Evolutionary conservation across 1,140 invertebrate genomes (phyloP).

Genomic region (Papilio polyxenes): DNA sequence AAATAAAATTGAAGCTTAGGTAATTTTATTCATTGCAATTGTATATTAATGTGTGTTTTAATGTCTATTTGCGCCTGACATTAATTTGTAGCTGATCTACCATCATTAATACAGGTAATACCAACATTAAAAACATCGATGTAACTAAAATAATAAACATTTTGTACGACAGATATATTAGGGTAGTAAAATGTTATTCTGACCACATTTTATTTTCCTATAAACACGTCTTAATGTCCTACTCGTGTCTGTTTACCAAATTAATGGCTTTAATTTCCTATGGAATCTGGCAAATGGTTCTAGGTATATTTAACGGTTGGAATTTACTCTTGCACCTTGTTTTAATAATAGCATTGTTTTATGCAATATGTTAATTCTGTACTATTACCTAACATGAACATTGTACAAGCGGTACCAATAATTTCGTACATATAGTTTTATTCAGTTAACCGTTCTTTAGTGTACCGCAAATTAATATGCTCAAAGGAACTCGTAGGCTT

Average conservation of each 20-base stretch:
- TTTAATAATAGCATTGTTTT: constrained; percentile 2
- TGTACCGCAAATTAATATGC: constrained; percentile 1
- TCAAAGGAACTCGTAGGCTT: constrained; percentile 10
- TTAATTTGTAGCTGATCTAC: not conserved
- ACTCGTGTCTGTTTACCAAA: constrained; percentile 23
- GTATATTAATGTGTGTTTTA: not conserved
- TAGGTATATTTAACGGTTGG: not conserved
- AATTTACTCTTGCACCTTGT: constrained; percentile 16
- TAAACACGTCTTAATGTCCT: constrained; percentile 18
- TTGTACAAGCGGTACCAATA: constrained; percentile 1
- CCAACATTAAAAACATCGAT: not conserved
- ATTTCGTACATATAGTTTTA: not conserved
- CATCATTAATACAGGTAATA: not conserved
- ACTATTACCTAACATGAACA: not conserved
- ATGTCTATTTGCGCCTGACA: not conserved
- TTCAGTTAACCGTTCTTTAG: not conserved
- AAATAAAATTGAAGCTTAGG: not conserved
- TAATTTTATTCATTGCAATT: not conserved
- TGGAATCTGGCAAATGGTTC: constrained; percentile 8
- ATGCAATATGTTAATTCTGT: no score
- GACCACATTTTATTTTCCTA: constrained; percentile 25
- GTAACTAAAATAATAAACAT: constrained; percentile 20
- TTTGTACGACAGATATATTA: constrained; percentile 12
- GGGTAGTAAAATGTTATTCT: constrained; percentile 19
- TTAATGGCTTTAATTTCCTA: constrained; percentile 27